These are phyloP conservation scores for Poeciliopsis turneri DNA, from an alignment of 2,797 vertebrate genomes.

Conservation along the genomic window DNA sequence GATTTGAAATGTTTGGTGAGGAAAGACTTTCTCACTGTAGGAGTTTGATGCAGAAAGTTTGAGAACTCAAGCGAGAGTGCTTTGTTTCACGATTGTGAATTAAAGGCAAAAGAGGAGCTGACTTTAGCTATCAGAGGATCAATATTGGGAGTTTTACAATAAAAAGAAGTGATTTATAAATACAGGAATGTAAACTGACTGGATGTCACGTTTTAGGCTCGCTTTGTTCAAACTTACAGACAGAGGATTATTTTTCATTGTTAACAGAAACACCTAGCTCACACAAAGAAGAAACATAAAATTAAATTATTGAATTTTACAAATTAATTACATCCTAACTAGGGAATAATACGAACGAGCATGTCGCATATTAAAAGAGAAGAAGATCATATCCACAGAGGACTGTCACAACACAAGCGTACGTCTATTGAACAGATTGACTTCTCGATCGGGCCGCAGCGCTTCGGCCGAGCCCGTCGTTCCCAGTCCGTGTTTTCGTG, in stretches of 20 bases:
- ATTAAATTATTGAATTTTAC: constrained; percentile 62
- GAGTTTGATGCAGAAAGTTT: background rate
- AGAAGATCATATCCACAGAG: constrained; percentile 42
- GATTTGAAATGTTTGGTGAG: background rate
- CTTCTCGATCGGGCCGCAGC: constrained; percentile 37
- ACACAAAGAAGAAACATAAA: constrained; percentile 49
- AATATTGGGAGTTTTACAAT: constrained; percentile 13
- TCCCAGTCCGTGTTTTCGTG: constrained; percentile 26
- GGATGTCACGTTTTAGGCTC: constrained; percentile 3
- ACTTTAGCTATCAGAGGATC: constrained; percentile 6
- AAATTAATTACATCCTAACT: constrained; percentile 55
- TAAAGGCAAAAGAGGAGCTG: constrained; percentile 19
- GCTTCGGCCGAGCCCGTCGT: constrained; percentile 33
- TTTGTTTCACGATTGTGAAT: constrained; percentile 15
- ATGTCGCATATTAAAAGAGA: constrained; percentile 51
- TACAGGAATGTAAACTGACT: background rate
- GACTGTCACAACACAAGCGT: constrained; percentile 50
- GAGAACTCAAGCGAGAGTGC: constrained; percentile 8
- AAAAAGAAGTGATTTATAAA: background rate
- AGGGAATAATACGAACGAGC: constrained; percentile 41
- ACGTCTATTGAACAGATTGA: constrained; percentile 51
- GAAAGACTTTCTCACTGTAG: background rate
- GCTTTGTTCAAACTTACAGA: constrained; percentile 10
- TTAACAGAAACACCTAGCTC: constrained; percentile 37
- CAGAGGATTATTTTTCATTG: constrained; percentile 24